Evolutionary conservation across 2,797 vertebrate species (phyloP), one percentile per base, ranked within the genome.

Genomic region (Peromyscus aztecus): DNA sequence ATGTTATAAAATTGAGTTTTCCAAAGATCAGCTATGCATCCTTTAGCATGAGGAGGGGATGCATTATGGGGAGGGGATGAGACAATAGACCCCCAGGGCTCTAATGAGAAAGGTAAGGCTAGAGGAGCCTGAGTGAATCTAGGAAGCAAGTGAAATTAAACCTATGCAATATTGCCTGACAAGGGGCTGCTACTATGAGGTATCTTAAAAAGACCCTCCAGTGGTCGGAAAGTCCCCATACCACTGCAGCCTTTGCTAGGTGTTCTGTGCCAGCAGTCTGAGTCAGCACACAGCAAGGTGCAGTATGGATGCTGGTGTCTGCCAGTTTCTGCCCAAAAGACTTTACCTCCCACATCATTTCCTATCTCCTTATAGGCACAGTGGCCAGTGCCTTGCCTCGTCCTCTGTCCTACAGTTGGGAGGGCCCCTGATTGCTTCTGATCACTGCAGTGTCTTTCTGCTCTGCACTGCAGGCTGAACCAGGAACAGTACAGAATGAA

Each of bases 111-210:
- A 89, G 86, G 55, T 0, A 3, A 46, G 31, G 12, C 40, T 40
- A 52, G n/a, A 61, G 29, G 21, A 57, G 78, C 67, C 67, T n/a
- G 59, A 37, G 24, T 13, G 49, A 59, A 16, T 37, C 55, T 16
- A 29, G n/a, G 77, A 10, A 59, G 57, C 63, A 80, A 77, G 31
- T 67, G 19, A 90, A 31, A 83, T 23, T 34, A 46, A 82, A 71
- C 9, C 37, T 34, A 6, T 17, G 49, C 75, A 71, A 6, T 1
- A 10, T 57, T 14, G 4, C 6, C 11, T 7, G 24, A 4, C 1
- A 63, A n/a, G 63, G 16, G 19, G 57, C 55, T 82, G 67, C 37
- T 69, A 67, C 55, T 52, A 37, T 7, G 14, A 13, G 12, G 13
- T 21, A 29, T 2, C 69, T 52, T 46, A 52, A 31, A 59, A 86